Evolutionary conservation across 2,888 invertebrate genomes (phyloP), one percentile per base, ranked within the genome.

Genomic region (Tachina fera): DNA sequence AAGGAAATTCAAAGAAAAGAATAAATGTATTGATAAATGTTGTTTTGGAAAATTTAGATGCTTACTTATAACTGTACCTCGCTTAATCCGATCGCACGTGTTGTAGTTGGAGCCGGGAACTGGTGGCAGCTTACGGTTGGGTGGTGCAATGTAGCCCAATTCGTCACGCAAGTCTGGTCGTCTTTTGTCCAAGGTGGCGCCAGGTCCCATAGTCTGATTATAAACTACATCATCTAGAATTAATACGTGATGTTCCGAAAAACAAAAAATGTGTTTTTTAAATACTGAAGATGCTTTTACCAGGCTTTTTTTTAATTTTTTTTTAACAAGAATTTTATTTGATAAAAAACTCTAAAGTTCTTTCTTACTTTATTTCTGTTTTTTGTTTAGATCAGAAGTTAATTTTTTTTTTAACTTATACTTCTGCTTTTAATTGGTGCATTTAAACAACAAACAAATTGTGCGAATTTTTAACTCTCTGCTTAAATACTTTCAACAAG

Each of bases 71-170:
- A 96, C 96, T 93, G 96, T 97, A 96, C 97, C 97, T 94, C 97
- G 95, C 95, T 97, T 97, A 94, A 97, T 97, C 91, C 97, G 95
- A 93, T 98, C 97, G 93, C 97, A 97, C 45, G 97, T 98, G 93
- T 97, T 97, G 94, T 97, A 97, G 93, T 97, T 97, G 77, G 97
- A 97, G 89, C 97, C 97, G 76, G 97, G 97, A 9, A 98, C 97
- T 31, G 98, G 98, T 1, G 98, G 97, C 81, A 97, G 94, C 93
- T 98, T 98, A 89, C 97, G 95, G 93, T 98, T 98, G 76, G 97
- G 98, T 31, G 98, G 97, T 0, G 98, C 97, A 92, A 98, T 98
- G 93, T 98, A 98, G 77, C 97, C 98, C 47, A 98, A 94, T 92
- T 98, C 97, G 91, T 97, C 97, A 45, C 97, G 95, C 45, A 97